These are phyloP conservation scores for Potorous gilbertii DNA, from an alignment of 2,797 vertebrate species.

Conservation along the genomic window DNA sequence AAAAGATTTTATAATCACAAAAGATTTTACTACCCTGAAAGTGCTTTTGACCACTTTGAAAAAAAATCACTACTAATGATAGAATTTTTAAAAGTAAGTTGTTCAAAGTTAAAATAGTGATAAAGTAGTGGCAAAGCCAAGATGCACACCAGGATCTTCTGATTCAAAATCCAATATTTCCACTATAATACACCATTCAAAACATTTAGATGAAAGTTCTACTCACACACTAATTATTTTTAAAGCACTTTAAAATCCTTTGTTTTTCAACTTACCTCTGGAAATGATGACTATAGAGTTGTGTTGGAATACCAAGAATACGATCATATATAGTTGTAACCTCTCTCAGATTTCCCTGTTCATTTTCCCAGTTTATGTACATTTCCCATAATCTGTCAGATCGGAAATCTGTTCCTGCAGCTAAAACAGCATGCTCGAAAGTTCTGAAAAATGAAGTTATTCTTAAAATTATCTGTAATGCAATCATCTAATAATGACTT, in stretches of 20 bases:
- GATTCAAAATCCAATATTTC: neutral
- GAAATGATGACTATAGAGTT: conserved; percentile 97
- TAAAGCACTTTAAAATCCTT: neutral
- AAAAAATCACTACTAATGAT: neutral
- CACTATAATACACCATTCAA: neutral
- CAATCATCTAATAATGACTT: conserved; percentile 40
- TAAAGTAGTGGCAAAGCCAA: neutral
- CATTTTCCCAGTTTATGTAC: conserved; percentile 96
- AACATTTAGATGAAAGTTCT: conserved; percentile 30
- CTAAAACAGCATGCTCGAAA: conserved; percentile 95
- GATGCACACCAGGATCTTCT: neutral
- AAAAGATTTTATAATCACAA: too few species aligned
- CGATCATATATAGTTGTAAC: conserved; percentile 97
- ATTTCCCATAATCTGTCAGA: conserved; percentile 98
- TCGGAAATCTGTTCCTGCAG: conserved; percentile 97
- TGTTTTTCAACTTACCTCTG: conserved; percentile 89
- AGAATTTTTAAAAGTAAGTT: neutral
- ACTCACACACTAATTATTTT: conserved; percentile 31
- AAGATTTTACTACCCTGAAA: neutral
- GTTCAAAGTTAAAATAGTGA: neutral
- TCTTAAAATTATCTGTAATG: conserved; percentile 55
- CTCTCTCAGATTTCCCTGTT: conserved; percentile 92
- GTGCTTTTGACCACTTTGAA: neutral
- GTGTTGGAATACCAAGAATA: conserved; percentile 95
- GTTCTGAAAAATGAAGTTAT: conserved; percentile 86